Evolutionary conservation across 2,888 invertebrate species (phyloP).

Genomic region (Tetragonula carbonaria): DNA sequence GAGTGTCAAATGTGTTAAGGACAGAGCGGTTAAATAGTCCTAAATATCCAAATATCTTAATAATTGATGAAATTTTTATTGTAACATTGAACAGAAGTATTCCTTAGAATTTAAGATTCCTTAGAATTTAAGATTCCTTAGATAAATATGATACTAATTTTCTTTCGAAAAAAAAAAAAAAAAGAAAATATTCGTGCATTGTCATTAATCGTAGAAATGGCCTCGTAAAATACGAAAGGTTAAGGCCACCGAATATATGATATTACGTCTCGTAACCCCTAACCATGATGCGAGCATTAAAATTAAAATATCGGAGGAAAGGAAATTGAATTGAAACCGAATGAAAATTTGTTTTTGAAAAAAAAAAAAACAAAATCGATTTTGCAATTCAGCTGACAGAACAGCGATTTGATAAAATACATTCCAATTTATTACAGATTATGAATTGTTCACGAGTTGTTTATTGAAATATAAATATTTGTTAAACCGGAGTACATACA

Average conservation of each 20-base stretch:
- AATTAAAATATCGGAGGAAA: neutral
- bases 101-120: neutral
- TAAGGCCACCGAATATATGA: conserved; percentile 44
- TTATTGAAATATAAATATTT: neutral
- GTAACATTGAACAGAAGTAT: neutral
- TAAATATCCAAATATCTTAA: no score
- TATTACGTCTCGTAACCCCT: conserved; percentile 31
- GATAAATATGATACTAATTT: neutral
- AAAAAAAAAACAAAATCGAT: neutral
- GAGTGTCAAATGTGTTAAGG: neutral
- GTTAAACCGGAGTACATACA: neutral
- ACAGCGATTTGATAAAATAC: neutral
- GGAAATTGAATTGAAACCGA: no score
- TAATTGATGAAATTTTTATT: no score
- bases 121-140: neutral
- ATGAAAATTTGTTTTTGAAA: neutral
- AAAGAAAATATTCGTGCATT: neutral
- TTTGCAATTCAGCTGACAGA: neutral
- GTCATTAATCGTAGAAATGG: conserved; percentile 11
- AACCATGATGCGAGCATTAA: neutral
- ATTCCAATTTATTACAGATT: neutral
- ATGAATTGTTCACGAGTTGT: neutral
- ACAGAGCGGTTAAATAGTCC: no score
- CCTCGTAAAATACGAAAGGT: conserved; percentile 58
- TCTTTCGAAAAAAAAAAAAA: neutral